These are phyloP conservation scores for Saccopteryx leptura DNA, from an alignment of 2,113 vertebrate species.

Conservation along the genomic window DNA sequence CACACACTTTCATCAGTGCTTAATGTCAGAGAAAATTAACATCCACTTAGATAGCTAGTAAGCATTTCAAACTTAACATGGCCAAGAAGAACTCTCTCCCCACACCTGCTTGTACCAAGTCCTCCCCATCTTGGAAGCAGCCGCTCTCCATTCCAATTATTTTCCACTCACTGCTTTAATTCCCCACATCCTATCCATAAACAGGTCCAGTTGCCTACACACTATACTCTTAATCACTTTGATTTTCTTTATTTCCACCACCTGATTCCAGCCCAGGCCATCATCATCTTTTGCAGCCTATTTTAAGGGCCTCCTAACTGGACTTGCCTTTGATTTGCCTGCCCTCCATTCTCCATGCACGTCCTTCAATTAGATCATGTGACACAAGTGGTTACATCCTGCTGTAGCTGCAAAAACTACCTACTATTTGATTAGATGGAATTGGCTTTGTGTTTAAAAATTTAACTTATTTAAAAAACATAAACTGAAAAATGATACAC, in stretches of 20 bases:
- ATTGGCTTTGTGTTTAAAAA: not conserved
- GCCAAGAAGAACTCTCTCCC: not conserved
- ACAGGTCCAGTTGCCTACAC: not conserved
- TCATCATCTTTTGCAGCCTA: not conserved
- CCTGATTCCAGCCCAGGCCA: not conserved
- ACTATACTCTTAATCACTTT: not conserved
- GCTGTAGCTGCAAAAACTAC: not conserved
- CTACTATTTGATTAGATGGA: not conserved
- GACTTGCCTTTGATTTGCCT: not conserved
- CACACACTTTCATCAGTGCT: not conserved
- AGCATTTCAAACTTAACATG: not conserved
- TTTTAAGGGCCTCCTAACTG: not conserved
- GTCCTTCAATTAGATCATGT: not conserved
- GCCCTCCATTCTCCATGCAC: not conserved
- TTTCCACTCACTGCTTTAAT: not conserved
- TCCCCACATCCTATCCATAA: not conserved
- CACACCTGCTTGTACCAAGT: not conserved
- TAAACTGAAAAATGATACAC: not conserved
- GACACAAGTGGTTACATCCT: not conserved
- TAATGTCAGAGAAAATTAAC: not conserved
- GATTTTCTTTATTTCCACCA: not conserved
- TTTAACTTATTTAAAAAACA: conserved; percentile 38
- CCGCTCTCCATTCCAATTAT: not conserved
- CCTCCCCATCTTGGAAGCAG: not conserved
- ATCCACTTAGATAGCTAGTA: not conserved